Evolutionary conservation across 2,888 invertebrate genomes (phyloP).

Genomic region (Nomada flava): DNA sequence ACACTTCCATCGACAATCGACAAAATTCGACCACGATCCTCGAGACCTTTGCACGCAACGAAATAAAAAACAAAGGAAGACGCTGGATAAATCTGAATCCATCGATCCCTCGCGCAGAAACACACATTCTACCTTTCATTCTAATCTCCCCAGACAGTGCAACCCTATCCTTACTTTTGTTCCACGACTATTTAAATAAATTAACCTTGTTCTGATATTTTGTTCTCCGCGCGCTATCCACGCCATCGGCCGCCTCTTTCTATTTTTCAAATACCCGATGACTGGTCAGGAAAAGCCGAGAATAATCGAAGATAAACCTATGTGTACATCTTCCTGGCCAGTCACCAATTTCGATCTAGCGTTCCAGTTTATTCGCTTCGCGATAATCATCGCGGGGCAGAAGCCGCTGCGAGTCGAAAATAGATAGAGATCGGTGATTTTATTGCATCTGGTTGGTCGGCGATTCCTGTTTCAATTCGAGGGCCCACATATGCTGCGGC

Average conservation of each 20-base stretch:
- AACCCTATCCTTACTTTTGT: constrained; percentile 1
- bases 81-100: too few species aligned
- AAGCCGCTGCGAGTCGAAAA: constrained; percentile 16
- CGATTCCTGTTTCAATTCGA: constrained; percentile 90
- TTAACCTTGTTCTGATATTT: constrained; percentile 6
- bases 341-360: neutral
- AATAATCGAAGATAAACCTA: neutral
- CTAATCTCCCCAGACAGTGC: too few species aligned
- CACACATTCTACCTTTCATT: too few species aligned
- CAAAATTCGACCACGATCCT: too few species aligned
- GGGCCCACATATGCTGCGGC: constrained; percentile 98
- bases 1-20: too few species aligned
- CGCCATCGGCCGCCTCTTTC: neutral
- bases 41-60: too few species aligned
- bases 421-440: constrained; percentile 45
- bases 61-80: too few species aligned
- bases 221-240: neutral
- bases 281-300: neutral
- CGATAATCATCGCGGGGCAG: constrained; percentile 3
- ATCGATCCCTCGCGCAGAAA: too few species aligned
- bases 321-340: neutral
- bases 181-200: constrained; percentile 21
- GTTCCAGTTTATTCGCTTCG: constrained; percentile 10
- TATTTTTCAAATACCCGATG: neutral
- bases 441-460: constrained; percentile 77